Percentiles rank a stretch among this genome's conserved stretches.
Evolutionary conservation across 2,113 vertebrate genomes (phyloP).

Genomic region (Cololabis saira): DNA sequence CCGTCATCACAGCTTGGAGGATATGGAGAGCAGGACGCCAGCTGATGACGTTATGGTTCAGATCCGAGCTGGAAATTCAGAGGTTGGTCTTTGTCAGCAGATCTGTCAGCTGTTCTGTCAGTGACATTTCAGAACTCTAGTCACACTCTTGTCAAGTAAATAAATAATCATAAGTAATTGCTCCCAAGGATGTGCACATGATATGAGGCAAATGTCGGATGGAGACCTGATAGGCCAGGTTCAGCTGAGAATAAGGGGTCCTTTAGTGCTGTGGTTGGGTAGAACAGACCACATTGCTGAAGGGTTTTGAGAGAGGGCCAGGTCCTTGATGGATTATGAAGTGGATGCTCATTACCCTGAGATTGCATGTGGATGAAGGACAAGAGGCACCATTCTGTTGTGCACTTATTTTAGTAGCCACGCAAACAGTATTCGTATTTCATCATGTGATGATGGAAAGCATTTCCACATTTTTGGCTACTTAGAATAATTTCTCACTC

Average conservation of each 20-base stretch:
- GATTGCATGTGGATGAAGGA: conserved; percentile 85
- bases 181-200: conserved; percentile 66
- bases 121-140: conserved; percentile 58
- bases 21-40: conserved; percentile 70
- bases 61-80: conserved; percentile 95
- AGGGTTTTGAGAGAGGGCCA: conserved; percentile 82
- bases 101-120: conserved; percentile 60
- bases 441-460: conserved; percentile 61
- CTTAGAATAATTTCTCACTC: conserved; percentile 62
- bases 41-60: conserved; percentile 91
- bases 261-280: conserved; percentile 70
- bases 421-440: conserved; percentile 77
- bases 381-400: conserved; percentile 81
- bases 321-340: conserved; percentile 84
- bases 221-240: conserved; percentile 73
- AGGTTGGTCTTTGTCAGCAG: conserved; percentile 83
- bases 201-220: conserved; percentile 65
- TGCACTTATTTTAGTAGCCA: conserved; percentile 81
- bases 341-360: conserved; percentile 86
- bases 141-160: conserved; percentile 63
- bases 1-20: conserved; percentile 46
- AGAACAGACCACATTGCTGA: conserved; percentile 75
- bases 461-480: conserved; percentile 63
- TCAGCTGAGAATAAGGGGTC: conserved; percentile 70
- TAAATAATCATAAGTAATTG: conserved; percentile 77